Percentiles rank a stretch among this genome's conserved stretches.
phyloP scores from a whole-genome alignment of 1,140 invertebrate species.

The Tetramorium alpestre region DNA sequence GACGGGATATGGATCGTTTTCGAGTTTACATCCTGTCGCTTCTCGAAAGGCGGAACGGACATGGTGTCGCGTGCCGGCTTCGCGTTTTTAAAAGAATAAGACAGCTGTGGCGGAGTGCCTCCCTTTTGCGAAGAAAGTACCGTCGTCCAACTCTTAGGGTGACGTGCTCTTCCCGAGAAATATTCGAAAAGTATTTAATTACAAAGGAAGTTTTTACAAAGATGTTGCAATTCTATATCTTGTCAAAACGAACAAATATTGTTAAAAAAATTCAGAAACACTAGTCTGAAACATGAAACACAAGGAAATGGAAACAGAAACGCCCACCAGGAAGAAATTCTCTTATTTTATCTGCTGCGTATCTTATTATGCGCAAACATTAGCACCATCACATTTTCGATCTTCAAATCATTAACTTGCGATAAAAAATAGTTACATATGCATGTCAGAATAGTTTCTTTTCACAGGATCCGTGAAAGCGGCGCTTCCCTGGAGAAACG shows the following conservation, averaged over 20 bases:
- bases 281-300: background rate
- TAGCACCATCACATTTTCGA: conserved; percentile 23
- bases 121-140: conserved; percentile 27
- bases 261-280: background rate
- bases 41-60: conserved; percentile 48
- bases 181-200: conserved; percentile 12
- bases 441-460: conserved; percentile 14
- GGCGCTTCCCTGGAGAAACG: conserved; percentile 23
- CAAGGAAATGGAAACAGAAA: background rate
- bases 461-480: conserved; percentile 43
- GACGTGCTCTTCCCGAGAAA: background rate
- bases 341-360: background rate
- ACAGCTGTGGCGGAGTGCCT: conserved; percentile 20
- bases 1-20: conserved; percentile 21
- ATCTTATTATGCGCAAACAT: conserved; percentile 5
- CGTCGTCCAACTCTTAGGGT: background rate
- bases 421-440: conserved; percentile 21
- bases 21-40: conserved; percentile 56
- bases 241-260: background rate
- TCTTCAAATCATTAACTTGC: conserved; percentile 18
- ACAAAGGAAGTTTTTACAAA: background rate
- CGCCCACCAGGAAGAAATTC: background rate
- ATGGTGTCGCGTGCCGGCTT: conserved; percentile 61
- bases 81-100: conserved; percentile 40
- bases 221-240: background rate